These are phyloP conservation scores for Coracopsis vasa DNA, from an alignment of 2,113 vertebrate species.

Conservation along the genomic window DNA sequence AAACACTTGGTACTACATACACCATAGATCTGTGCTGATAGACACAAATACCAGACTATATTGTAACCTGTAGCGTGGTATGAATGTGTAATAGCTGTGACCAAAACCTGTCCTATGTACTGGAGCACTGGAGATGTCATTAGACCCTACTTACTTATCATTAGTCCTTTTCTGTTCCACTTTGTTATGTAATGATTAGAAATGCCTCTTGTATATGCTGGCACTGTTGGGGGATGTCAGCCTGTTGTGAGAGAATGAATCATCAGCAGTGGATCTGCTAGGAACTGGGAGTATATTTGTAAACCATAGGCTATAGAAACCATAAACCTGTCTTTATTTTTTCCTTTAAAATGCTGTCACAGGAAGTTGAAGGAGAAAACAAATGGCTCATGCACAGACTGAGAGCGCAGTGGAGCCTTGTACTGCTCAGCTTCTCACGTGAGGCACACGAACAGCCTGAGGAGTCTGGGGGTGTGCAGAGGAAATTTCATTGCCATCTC, in stretches of 20 bases:
- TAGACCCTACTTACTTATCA: not conserved
- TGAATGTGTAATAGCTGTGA: not conserved
- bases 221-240: not conserved
- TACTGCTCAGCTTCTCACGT: not conserved
- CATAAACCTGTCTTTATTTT: not conserved
- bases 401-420: not conserved
- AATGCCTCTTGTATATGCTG: not conserved
- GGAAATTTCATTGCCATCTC: not conserved
- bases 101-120: not conserved
- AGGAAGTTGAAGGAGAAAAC: not conserved
- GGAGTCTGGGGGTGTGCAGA: not conserved
- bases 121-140: not conserved
- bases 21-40: accelerated
- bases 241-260: not conserved
- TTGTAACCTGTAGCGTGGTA: accelerated
- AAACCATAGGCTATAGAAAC: not conserved
- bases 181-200: not conserved
- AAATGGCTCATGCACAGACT: not conserved
- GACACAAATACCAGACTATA: not conserved
- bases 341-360: not conserved
- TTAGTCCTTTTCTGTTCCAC: not conserved
- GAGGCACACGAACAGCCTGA: not conserved
- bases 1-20: not conserved
- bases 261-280: not conserved
- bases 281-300: not conserved